phyloP scores from a whole-genome alignment of 1,140 invertebrate genomes.

The Ceratosolen solmsi region DNA sequence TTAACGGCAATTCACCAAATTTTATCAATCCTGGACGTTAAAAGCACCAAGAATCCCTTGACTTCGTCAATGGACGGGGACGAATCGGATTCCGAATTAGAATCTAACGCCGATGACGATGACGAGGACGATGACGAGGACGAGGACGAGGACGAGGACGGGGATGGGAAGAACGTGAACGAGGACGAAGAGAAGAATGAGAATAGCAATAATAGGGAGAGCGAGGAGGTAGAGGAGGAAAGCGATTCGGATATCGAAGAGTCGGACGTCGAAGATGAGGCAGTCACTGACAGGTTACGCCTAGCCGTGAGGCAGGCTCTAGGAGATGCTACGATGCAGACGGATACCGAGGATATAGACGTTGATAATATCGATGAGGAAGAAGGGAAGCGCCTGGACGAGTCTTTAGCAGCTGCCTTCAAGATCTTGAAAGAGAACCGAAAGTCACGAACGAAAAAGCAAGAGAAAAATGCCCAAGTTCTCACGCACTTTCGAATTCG shows the following conservation, averaged over 20 bases:
- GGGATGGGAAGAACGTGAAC: constrained; percentile 65
- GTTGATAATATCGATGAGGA: constrained; percentile 84
- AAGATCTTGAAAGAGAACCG: constrained; percentile 77
- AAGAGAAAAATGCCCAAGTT: constrained; percentile 78
- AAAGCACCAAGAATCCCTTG: constrained; percentile 77
- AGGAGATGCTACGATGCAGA: constrained; percentile 73
- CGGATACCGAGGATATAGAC: constrained; percentile 82
- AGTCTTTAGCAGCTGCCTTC: constrained; percentile 81
- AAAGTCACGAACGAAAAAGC: constrained; percentile 77
- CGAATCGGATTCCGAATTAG: constrained; percentile 65
- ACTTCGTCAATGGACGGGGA: constrained; percentile 66
- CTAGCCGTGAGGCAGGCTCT: constrained; percentile 79
- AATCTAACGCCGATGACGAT: constrained; percentile 60
- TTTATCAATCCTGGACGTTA: constrained; percentile 81
- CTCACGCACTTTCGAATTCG: constrained; percentile 81
- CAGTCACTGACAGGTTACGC: constrained; percentile 78
- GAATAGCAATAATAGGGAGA: constrained; percentile 59
- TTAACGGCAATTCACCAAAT: constrained; percentile 81
- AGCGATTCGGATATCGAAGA: constrained; percentile 69
- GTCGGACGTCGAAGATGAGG: constrained; percentile 77
- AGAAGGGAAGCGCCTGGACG: constrained; percentile 82
- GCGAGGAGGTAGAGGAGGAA: constrained; percentile 68
- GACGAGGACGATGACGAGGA: constrained; percentile 62
- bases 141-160: constrained; percentile 61
- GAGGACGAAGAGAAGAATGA: constrained; percentile 59